Conservation (phyloP, 1,140 invertebrate species). For the Thaumetopoea pityocampa region DNA sequence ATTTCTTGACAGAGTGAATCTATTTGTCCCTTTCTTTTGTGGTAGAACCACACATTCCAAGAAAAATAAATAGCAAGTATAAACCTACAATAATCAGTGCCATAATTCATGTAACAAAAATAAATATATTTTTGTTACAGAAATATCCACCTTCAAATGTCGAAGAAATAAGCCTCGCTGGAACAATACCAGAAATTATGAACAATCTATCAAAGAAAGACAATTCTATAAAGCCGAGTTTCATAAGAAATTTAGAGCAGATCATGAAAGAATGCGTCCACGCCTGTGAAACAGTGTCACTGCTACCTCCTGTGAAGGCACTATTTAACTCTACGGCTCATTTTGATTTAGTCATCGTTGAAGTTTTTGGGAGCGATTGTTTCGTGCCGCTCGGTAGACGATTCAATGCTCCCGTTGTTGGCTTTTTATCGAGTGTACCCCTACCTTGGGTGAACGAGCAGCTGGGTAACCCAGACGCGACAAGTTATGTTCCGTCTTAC, state of each 20-base stretch:
- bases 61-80: no score
- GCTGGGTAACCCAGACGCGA: conserved; percentile 79
- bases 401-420: conserved; percentile 78
- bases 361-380: conserved; percentile 82
- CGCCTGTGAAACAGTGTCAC: conserved; percentile 61
- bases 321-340: conserved; percentile 60
- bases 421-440: conserved; percentile 76
- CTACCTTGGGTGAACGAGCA: conserved; percentile 80
- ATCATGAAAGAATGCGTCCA: conserved; percentile 65
- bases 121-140: conserved; percentile 59
- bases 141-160: conserved; percentile 61
- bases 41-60: no score
- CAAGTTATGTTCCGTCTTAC: conserved; percentile 78
- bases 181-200: conserved; percentile 67
- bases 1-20: no score
- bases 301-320: conserved; percentile 48
- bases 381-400: conserved; percentile 75
- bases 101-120: no score
- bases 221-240: conserved; percentile 54
- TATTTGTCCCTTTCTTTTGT: no score
- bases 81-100: no score
- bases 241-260: conserved; percentile 59
- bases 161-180: conserved; percentile 63
- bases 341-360: conserved; percentile 82
- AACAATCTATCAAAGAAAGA: conserved; percentile 66